Conservation (phyloP, 2,113 vertebrate species). For the Saimiri boliviensis region DNA sequence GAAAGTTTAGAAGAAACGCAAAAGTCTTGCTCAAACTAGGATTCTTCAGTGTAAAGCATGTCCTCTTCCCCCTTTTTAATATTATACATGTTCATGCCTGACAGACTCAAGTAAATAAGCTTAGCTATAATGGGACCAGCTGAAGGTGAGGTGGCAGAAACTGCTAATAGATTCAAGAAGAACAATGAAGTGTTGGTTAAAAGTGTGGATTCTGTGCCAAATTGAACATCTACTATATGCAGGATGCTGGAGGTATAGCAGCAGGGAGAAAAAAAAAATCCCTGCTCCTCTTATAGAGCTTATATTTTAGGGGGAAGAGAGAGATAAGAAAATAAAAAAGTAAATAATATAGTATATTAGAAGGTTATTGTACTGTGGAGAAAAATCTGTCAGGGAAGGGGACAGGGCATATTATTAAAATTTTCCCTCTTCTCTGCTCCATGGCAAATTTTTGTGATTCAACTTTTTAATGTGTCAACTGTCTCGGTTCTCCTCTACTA, state of each 20-base stretch:
- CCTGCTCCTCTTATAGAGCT: neutral
- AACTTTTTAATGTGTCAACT: neutral
- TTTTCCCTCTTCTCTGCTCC: neutral
- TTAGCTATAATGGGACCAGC: neutral
- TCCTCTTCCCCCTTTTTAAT: neutral
- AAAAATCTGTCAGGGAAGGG: neutral
- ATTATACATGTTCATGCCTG: neutral
- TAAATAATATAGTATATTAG: neutral
- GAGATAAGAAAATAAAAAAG: neutral
- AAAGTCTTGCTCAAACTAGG: slow-evolving; percentile 8
- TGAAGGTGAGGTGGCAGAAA: neutral
- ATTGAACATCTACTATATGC: neutral
- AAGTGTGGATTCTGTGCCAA: neutral
- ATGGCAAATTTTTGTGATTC: neutral
- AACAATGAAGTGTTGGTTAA: neutral
- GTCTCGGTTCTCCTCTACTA: neutral
- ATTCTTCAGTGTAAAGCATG: neutral
- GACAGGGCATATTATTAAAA: neutral
- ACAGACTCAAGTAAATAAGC: neutral
- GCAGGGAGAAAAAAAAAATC: neutral
- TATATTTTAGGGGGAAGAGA: neutral
- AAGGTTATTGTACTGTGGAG: neutral
- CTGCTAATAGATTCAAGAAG: neutral
- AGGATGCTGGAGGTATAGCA: neutral
- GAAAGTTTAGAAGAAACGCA: neutral